Base-by-base conservation (phyloP, 2,888 invertebrate genomes). In the Listrodromus nycthemerus region DNA sequence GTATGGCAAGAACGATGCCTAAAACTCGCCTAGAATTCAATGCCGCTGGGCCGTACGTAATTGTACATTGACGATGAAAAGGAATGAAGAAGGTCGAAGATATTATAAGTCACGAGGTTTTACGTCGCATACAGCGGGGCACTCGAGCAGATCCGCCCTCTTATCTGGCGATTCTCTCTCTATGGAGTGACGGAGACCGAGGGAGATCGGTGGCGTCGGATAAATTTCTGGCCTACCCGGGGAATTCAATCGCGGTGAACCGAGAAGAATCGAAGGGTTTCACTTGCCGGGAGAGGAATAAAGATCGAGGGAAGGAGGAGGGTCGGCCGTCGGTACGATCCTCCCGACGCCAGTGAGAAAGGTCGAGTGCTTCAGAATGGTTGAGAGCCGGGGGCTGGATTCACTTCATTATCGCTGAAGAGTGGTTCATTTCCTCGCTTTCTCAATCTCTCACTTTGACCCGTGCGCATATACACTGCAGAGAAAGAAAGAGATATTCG, bases 341-440 rank as follows among this genome's bases (percentile, higher is more conserved):
- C 24, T 82, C 50, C 65, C 48, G 24, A 48, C 50, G 58, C 30
- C 55, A 76, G 63, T 48, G 50, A 74, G 30, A 69, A 24, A n/a
- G 52, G 63, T 71, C 61, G 65, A 69, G 71, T 73, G 41, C 41
- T 13, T 3, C 13, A 8, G 41, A 41, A 41, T 41, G 41, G 41
- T 13, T 13, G 41, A 41, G 41, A 13, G 41, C 41, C 41, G 63
- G 27, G 63, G 74, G 33, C 24, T 50, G 75, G 58, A 48, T 80
- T 78, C 61, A 78, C 81, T 82, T 83, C 85, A 85, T 85, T 84
- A 85, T 83, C 71, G 58, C 65, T 45, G 63, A 73, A 76, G 75
- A 85, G 83, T 76, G 69, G 80, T 80, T 83, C 71, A 73, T 85
- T 85, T 79, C 61, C 80, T 78, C 58, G 33, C 41, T 74, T 73